phyloP scores from a whole-genome alignment of 2,888 invertebrate species.

The Tethea ocularis region DNA sequence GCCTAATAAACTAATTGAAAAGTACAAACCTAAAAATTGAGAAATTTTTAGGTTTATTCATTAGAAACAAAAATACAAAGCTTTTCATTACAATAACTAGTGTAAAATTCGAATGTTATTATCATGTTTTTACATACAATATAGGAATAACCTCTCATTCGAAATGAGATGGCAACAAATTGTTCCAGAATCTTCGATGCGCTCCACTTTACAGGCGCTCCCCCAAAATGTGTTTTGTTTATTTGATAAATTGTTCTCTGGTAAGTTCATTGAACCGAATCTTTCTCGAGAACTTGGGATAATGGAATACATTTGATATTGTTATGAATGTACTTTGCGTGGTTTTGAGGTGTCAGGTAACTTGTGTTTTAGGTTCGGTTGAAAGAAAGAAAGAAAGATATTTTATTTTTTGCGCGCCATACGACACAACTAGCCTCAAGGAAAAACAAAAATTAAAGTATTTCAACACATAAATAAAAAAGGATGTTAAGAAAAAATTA shows the following conservation, averaged over 20 bases:
- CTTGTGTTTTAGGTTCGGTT: too few species aligned
- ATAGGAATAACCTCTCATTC: conserved; percentile 24
- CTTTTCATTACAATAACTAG: too few species aligned
- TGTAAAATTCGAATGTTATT: conserved; percentile 22
- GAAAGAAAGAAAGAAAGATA: too few species aligned
- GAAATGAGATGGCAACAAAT: conserved; percentile 14
- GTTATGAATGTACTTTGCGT: neutral
- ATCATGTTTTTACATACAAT: conserved; percentile 17
- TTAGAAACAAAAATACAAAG: too few species aligned
- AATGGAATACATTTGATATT: conserved; percentile 3
- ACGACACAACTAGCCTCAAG: too few species aligned
- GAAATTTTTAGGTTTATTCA: too few species aligned
- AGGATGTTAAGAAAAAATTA: too few species aligned
- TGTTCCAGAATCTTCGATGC: neutral
- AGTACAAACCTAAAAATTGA: too few species aligned
- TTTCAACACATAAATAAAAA: too few species aligned
- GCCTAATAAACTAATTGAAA: too few species aligned
- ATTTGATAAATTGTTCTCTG: conserved; percentile 15
- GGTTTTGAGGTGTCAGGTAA: neutral
- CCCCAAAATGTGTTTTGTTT: conserved; percentile 11
- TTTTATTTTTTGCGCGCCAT: too few species aligned
- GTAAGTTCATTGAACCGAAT: conserved; percentile 7
- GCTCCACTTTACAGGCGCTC: conserved; percentile 1
- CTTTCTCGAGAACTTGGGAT: conserved; percentile 1
- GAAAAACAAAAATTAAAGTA: too few species aligned